Conservation (phyloP, 2,888 invertebrate species). For the Axea sp. region DNA sequence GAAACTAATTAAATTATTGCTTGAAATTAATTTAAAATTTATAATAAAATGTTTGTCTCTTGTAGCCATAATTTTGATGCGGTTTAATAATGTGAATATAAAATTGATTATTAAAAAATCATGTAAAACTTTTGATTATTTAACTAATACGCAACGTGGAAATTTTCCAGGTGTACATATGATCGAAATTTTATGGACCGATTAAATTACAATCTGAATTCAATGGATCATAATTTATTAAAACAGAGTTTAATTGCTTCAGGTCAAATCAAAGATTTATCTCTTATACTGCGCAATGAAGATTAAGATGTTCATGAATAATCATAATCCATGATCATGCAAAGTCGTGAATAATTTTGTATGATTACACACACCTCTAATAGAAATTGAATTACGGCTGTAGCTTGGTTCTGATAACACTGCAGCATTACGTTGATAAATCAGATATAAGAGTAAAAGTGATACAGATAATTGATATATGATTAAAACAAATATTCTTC, state of each 20-base stretch:
- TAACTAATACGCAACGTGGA: too few relatives aligned
- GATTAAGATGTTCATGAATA: slow-evolving; percentile 59
- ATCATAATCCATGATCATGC: slow-evolving; percentile 53
- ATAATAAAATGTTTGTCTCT: too few relatives aligned
- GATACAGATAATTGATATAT: slow-evolving; percentile 10
- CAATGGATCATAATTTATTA: slow-evolving; percentile 35
- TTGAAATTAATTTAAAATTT: too few relatives aligned
- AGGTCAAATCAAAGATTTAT: slow-evolving; percentile 49
- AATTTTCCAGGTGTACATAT: too few relatives aligned
- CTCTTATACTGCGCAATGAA: slow-evolving; percentile 44
- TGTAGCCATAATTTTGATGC: too few relatives aligned
- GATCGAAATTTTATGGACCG: too few relatives aligned
- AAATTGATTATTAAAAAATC: too few relatives aligned
- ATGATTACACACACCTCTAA: slow-evolving; percentile 52
- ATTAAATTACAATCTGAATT: slow-evolving; percentile 18
- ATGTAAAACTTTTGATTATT: too few relatives aligned
- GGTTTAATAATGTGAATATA: too few relatives aligned
- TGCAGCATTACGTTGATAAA: slow-evolving; percentile 24
- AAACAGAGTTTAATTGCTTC: slow-evolving; percentile 44
- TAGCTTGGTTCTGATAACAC: slow-evolving; percentile 36
- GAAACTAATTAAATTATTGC: too few relatives aligned
- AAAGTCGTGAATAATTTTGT: slow-evolving; percentile 53
- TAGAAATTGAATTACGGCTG: slow-evolving; percentile 55
- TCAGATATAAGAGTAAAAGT: slow-evolving; percentile 17
- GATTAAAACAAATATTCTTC: too few relatives aligned